Percentiles rank a stretch among this genome's conserved stretches.
Conservation (phyloP, 1,140 invertebrate genomes). For the Bombus balteatus region DNA sequence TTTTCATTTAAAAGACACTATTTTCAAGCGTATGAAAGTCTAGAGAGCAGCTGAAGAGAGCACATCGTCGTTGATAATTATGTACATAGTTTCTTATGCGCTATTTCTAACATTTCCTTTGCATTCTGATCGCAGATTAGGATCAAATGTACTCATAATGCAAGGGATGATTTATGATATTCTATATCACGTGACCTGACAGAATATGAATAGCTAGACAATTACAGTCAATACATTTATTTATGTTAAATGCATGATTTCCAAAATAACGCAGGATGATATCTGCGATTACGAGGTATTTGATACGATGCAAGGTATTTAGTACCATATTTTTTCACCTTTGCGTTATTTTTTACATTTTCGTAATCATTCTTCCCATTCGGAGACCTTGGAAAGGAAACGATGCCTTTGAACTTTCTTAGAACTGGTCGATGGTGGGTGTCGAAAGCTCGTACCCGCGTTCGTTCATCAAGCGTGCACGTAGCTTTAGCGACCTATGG, state of each 20-base stretch:
- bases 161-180: not conserved
- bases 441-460: conserved; percentile 40
- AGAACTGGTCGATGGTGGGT: not conserved
- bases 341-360: not conserved
- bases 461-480: conserved; percentile 63
- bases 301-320: no score
- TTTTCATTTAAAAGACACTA: no score
- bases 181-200: no score
- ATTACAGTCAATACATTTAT: not conserved
- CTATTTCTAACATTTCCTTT: not conserved
- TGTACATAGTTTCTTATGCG: not conserved
- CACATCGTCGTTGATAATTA: not conserved
- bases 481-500: conserved; percentile 64
- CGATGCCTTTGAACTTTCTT: conserved; percentile 34
- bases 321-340: no score
- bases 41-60: not conserved
- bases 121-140: not conserved
- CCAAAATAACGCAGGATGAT: not conserved
- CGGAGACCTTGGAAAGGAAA: not conserved
- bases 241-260: not conserved
- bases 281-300: not conserved
- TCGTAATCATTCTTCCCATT: not conserved
- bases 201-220: not conserved
- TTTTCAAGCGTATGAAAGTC: no score
- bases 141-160: not conserved